A percentile compares a stretch with the other conserved stretches of the same genome.
These are phyloP conservation scores for Panagrolaimus sp. DNA, from an alignment of 1,140 invertebrate genomes.

Conservation along the genomic window DNA sequence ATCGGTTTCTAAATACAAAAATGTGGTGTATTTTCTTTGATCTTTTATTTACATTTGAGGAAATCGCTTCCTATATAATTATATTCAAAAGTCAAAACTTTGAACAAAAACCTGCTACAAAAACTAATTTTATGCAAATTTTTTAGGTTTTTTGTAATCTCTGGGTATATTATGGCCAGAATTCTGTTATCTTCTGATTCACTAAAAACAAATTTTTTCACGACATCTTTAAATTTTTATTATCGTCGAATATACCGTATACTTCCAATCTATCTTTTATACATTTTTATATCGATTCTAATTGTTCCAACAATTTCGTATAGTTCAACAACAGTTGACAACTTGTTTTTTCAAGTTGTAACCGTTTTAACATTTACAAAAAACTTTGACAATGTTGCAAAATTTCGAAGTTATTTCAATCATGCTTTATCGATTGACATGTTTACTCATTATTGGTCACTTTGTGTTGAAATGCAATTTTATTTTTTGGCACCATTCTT, in stretches of 20 bases:
- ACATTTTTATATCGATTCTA: background rate
- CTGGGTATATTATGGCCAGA: background rate
- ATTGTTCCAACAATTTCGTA: background rate
- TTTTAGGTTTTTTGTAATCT: slow-evolving; percentile 10
- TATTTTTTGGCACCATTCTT: background rate
- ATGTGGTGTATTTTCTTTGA: too few relatives aligned
- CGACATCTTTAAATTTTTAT: background rate
- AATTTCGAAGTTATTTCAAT: background rate
- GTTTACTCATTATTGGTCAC: slow-evolving; percentile 3
- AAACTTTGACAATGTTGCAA: background rate
- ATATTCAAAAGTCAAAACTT: too few relatives aligned
- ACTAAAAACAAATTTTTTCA: background rate
- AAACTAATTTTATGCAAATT: too few relatives aligned
- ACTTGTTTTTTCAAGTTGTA: background rate
- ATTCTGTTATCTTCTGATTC: background rate
- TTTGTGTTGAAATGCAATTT: background rate
- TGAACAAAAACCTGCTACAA: too few relatives aligned
- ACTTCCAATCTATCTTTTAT: background rate
- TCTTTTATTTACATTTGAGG: too few relatives aligned
- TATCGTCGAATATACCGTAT: background rate
- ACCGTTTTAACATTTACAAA: background rate
- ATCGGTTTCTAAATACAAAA: too few relatives aligned
- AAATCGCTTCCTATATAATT: too few relatives aligned
- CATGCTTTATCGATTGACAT: background rate
- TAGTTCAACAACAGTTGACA: background rate